Conservation (phyloP, 2,113 vertebrate species). For the Silurus glanis region DNA sequence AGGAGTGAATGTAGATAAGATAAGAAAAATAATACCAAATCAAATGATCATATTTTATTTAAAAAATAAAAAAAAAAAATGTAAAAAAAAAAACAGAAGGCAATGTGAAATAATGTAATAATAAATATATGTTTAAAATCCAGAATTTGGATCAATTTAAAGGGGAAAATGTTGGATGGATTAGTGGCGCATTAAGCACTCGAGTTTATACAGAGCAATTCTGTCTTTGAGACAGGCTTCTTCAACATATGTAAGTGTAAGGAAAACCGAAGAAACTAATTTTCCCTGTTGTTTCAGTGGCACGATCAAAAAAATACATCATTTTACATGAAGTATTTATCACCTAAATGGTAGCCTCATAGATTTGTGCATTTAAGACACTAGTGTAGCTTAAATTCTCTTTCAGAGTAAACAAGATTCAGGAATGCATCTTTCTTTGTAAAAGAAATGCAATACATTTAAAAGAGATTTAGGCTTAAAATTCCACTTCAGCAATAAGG, state of each 20-base stretch:
- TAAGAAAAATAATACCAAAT: too few relatives aligned
- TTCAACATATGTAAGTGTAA: not conserved
- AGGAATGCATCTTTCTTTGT: not conserved
- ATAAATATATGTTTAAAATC: not conserved
- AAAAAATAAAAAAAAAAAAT: too few relatives aligned
- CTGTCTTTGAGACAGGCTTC: not conserved
- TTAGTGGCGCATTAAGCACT: not conserved
- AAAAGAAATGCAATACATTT: not conserved
- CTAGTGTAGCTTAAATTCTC: not conserved
- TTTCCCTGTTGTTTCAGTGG: not conserved
- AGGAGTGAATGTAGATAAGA: too few relatives aligned
- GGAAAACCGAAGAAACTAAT: not conserved
- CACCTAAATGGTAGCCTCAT: not conserved
- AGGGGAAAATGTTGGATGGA: not conserved
- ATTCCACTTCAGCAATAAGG: not conserved
- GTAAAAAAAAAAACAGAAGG: not conserved
- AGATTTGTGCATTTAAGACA: not conserved
- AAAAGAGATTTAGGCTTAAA: not conserved
- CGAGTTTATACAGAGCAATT: not conserved
- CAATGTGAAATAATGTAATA: not conserved
- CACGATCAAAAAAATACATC: not conserved
- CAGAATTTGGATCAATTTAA: not conserved
- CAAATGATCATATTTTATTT: too few relatives aligned
- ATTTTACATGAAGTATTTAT: not conserved
- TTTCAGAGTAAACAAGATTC: not conserved